Percentiles rank a stretch among this genome's conserved stretches.
Conservation (phyloP, 2,888 invertebrate genomes). For the Tortricodes alternella region DNA sequence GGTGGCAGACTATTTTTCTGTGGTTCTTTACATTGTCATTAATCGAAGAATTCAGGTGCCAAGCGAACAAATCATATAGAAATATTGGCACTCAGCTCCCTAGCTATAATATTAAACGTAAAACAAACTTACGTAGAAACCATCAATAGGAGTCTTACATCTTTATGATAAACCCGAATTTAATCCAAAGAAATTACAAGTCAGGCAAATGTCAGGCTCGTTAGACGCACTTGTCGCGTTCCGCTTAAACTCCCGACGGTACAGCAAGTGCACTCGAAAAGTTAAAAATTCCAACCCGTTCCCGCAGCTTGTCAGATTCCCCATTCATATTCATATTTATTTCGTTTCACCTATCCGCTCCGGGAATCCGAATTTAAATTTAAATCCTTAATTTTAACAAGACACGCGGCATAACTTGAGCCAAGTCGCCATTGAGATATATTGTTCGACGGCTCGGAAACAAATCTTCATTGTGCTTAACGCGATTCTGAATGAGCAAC, state of each 20-base stretch:
- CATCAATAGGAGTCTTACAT: background rate
- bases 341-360: slow-evolving; percentile 77
- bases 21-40: too few relatives aligned
- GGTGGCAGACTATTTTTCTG: too few relatives aligned
- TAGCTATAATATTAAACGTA: background rate
- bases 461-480: slow-evolving; percentile 66
- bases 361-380: slow-evolving; percentile 69
- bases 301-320: slow-evolving; percentile 70
- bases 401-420: slow-evolving; percentile 62
- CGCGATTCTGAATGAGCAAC: slow-evolving; percentile 65
- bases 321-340: slow-evolving; percentile 83
- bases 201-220: slow-evolving; percentile 62
- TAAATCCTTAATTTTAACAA: slow-evolving; percentile 78
- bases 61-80: too few relatives aligned
- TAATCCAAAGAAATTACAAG: slow-evolving; percentile 41
- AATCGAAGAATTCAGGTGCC: too few relatives aligned
- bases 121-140: background rate
- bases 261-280: slow-evolving; percentile 70
- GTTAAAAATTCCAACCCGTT: slow-evolving; percentile 79
- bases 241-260: slow-evolving; percentile 50
- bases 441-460: slow-evolving; percentile 72
- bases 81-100: too few relatives aligned
- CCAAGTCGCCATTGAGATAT: slow-evolving; percentile 49
- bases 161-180: background rate
- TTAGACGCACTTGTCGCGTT: slow-evolving; percentile 54